A percentile compares a stretch with the other conserved stretches of the same genome.
Conservation (phyloP, 1,140 invertebrate genomes). For the Leucophenga varia region DNA sequence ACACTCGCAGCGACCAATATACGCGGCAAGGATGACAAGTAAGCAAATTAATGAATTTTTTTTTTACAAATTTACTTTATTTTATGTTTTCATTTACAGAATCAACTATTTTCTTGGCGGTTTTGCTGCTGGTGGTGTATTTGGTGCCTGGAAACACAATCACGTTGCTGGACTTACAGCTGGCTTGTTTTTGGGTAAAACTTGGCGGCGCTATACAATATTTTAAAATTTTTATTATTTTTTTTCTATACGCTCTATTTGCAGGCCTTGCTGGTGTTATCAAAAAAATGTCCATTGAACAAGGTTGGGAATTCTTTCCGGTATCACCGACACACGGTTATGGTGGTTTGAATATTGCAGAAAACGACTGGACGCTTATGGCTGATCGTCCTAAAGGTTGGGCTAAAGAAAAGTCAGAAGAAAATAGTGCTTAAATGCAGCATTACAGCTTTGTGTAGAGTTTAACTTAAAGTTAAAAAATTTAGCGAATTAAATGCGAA, state of each 20-base stretch:
- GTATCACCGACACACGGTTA: conserved; percentile 24
- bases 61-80: background rate
- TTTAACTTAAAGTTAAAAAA: no score
- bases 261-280: conserved; percentile 59
- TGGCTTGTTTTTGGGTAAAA: conserved; percentile 40
- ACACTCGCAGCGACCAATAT: conserved; percentile 62
- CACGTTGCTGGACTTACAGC: conserved; percentile 33
- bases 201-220: no score
- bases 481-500: no score
- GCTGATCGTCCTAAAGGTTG: conserved; percentile 44
- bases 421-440: background rate
- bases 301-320: conserved; percentile 60
- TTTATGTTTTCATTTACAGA: conserved; percentile 26
- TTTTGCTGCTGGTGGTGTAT: conserved; percentile 60
- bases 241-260: background rate
- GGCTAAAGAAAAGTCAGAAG: conserved; percentile 26
- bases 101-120: conserved; percentile 65
- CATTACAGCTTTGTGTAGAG: no score
- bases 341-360: conserved; percentile 31
- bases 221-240: conserved; percentile 3
- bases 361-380: conserved; percentile 55
- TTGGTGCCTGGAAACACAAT: conserved; percentile 60
- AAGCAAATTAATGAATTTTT: conserved; percentile 8
- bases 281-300: conserved; percentile 62
- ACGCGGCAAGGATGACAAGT: conserved; percentile 67